These are phyloP conservation scores for Pentamera pediparva DNA, from an alignment of 53 echinoderm and acorn worm species.

Conservation along the genomic window DNA sequence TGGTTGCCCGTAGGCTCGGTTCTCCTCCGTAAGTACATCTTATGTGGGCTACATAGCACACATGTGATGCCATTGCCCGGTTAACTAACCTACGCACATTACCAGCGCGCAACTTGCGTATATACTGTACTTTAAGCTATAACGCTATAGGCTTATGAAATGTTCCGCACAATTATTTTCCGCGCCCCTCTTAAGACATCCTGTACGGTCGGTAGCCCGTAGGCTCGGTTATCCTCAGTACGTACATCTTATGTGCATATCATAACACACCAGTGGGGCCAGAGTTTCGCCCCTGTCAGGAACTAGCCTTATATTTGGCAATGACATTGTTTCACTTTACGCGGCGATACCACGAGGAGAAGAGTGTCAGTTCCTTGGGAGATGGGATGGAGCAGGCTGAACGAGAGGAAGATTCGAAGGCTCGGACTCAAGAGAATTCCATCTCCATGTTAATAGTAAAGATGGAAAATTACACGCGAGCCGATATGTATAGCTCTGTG, in stretches of 20 bases:
- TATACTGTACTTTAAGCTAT: too few species aligned
- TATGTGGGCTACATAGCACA: too few species aligned
- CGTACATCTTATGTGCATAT: conserved; percentile 32
- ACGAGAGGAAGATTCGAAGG: conserved; percentile 79
- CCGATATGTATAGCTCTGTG: conserved; percentile 47
- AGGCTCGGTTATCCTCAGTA: conserved; percentile 7
- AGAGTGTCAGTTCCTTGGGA: conserved; percentile 30
- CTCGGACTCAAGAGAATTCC: conserved; percentile 43
- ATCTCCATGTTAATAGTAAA: conserved; percentile 37
- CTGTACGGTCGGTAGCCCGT: conserved; percentile 9
- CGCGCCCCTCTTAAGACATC: too few species aligned
- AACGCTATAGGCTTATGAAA: too few species aligned
- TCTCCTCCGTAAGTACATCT: too few species aligned
- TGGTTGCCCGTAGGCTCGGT: too few species aligned
- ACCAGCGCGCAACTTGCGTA: too few species aligned
- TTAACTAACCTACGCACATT: too few species aligned
- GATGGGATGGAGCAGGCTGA: too few species aligned
- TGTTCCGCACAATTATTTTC: too few species aligned
- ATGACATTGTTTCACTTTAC: conserved; percentile 17
- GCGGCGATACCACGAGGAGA: conserved; percentile 2
- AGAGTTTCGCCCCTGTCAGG: conserved; percentile 16
- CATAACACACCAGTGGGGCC: conserved; percentile 29
- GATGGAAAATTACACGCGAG: conserved; percentile 35
- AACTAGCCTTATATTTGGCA: neutral
- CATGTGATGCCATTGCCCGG: too few species aligned